Conservation (phyloP, 2,888 invertebrate genomes). For the Trissoscelio sp. region DNA sequence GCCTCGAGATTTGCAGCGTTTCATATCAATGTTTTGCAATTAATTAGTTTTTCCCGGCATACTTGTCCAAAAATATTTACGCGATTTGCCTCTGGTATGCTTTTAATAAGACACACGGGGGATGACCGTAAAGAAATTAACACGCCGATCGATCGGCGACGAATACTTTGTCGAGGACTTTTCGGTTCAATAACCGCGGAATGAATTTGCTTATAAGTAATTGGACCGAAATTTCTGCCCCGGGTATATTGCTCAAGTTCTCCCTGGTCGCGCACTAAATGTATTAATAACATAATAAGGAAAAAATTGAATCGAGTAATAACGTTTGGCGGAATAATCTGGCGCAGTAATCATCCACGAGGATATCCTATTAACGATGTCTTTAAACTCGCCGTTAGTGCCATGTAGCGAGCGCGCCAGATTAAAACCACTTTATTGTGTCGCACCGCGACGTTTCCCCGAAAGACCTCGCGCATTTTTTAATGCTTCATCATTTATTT, state of each 20-base stretch:
- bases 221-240: constrained; percentile 11
- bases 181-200: constrained; percentile 25
- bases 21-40: background rate
- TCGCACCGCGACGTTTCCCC: background rate
- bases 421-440: constrained; percentile 45
- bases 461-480: constrained; percentile 21
- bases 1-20: background rate
- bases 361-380: constrained; percentile 42
- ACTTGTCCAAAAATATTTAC: background rate
- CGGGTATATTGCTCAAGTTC: background rate
- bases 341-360: constrained; percentile 19
- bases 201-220: constrained; percentile 37
- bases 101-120: constrained; percentile 2
- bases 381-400: constrained; percentile 30
- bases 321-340: constrained; percentile 24
- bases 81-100: constrained; percentile 9
- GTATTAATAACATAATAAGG: constrained; percentile 13
- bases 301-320: constrained; percentile 10
- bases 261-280: background rate
- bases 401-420: constrained; percentile 10
- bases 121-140: constrained; percentile 41
- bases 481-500: constrained; percentile 48
- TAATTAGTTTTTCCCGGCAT: constrained; percentile 30
- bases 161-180: constrained; percentile 5
- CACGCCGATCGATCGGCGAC: constrained; percentile 16